Evolutionary conservation across 1,140 invertebrate species (phyloP).

Genomic region (Psilanteris sp.): DNA sequence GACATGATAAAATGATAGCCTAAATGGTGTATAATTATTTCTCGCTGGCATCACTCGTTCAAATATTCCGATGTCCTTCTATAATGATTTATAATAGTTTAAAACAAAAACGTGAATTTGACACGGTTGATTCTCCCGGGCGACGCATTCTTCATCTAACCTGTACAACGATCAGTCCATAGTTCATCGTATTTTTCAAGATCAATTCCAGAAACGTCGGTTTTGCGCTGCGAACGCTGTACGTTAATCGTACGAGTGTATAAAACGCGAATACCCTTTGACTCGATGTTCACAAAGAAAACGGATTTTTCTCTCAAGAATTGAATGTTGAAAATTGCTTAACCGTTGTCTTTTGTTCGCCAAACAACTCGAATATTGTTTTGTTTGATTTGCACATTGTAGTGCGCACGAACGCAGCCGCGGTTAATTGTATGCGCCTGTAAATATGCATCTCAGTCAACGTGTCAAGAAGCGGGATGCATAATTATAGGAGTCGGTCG

Average conservation of each 20-base stretch:
- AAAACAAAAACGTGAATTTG: conserved; percentile 18
- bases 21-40: conserved; percentile 47
- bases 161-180: too few relatives aligned
- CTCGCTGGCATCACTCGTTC: conserved; percentile 29
- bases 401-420: too few relatives aligned
- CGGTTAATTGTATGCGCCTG: conserved; percentile 57
- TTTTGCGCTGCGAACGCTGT: too few relatives aligned
- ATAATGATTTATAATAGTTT: conserved; percentile 30
- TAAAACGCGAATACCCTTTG: too few relatives aligned
- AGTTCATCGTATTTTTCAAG: too few relatives aligned
- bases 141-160: not conserved
- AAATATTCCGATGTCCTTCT: conserved; percentile 27
- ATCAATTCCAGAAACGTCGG: too few relatives aligned
- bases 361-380: too few relatives aligned
- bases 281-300: too few relatives aligned
- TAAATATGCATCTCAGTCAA: conserved; percentile 65
- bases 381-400: not conserved
- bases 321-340: too few relatives aligned
- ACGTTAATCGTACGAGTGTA: too few relatives aligned
- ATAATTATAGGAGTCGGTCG: conserved; percentile 65
- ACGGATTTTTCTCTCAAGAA: too few relatives aligned
- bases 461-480: conserved; percentile 49
- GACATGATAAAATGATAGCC: conserved; percentile 51
- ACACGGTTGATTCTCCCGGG: conserved; percentile 16
- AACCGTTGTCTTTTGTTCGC: too few relatives aligned